Evolutionary conservation across 2,113 vertebrate genomes (phyloP), one percentile per base, ranked within the genome.

Genomic region (Aviceda subcristata): DNA sequence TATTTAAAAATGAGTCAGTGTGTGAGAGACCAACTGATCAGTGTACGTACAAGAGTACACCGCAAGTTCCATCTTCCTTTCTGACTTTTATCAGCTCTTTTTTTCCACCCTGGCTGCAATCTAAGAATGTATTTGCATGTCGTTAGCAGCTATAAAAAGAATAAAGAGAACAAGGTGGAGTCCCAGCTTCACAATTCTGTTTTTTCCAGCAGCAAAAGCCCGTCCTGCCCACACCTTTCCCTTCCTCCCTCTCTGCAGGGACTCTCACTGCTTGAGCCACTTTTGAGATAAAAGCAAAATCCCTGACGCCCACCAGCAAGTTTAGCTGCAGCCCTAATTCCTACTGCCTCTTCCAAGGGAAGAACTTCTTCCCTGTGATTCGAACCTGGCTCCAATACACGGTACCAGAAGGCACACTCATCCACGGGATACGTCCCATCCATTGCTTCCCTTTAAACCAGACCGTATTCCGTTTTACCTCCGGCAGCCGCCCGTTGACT

Each of bases 21-120:
- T 7, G 22, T 15, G 74, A 56, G 46, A 84, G 81, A 38, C 68
- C 4, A 1, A 51, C 20, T 22, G 62, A 45, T 43, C 36, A 5
- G 51, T 6, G 50, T 89, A 34, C 56, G 34, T 74, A 96, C 73
- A 53, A 0, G 0, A 75, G 6, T 2, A 13, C 9, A 88, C 93
- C 81, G 1, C 96, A 97, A 88, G 96, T 96, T 96, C 96, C 90
- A 96, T 96, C 96, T 96, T 96, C 96, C 94, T 86, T 79, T 95
- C 84, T 88, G 94, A 69, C 94, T 63, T 63, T 89, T 94, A 94
- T 90, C 93, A 66, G 23, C 11, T 26, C 23, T 73, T 86, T 95
- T 75, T 96, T 96, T 96, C 96, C 96, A 93, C 81, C 66, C n/a
- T 92, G 93, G 90, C 78, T 76, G 96, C 94, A 97, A 96, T 97